Evolutionary conservation across 2,113 vertebrate species (phyloP).

Genomic region (Hipposideros armiger): DNA sequence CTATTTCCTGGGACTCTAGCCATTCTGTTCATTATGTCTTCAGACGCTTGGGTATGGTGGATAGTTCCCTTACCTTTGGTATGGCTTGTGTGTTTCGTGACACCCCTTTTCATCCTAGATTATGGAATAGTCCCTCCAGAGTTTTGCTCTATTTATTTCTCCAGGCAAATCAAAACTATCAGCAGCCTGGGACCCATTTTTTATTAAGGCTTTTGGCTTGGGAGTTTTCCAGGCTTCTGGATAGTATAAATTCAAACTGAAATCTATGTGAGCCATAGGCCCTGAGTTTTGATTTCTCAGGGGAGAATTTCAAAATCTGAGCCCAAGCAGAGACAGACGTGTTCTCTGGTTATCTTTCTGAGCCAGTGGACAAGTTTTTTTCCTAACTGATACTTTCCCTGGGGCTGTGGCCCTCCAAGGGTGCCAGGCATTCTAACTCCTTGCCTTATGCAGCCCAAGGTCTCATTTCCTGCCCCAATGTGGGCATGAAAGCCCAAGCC

Average conservation of each 20-base stretch:
- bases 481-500: neutral
- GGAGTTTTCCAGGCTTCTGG: neutral
- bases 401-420: neutral
- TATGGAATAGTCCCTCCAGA: neutral
- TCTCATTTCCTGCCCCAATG: neutral
- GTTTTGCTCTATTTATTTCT: neutral
- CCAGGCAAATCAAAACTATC: neutral
- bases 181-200: neutral
- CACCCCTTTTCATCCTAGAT: neutral
- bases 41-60: rapidly evolving
- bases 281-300: neutral
- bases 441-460: neutral
- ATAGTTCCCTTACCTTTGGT: neutral
- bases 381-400: neutral
- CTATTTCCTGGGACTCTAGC: neutral
- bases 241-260: neutral
- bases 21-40: neutral
- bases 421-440: neutral
- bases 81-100: neutral
- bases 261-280: neutral
- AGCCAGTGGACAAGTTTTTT: neutral
- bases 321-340: neutral
- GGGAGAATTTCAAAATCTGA: neutral
- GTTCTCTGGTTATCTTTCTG: neutral
- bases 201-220: neutral